A percentile compares a stretch with the other conserved stretches of the same genome.
Conservation (phyloP, 2,888 invertebrate species). For the Cheilosia vulpina region DNA sequence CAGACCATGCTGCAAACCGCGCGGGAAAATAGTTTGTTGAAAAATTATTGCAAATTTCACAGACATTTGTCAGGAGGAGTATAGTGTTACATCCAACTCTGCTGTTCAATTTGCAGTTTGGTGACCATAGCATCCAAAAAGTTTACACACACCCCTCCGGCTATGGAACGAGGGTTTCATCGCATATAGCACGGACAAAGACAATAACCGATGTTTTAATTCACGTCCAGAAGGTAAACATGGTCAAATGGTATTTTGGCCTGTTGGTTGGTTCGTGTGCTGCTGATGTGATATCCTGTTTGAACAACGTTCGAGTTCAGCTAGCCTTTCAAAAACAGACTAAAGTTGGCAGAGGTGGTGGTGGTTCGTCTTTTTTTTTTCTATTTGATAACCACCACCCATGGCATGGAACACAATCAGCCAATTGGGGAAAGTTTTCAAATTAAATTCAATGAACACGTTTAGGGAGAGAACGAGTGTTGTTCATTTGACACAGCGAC, state of each 20-base stretch:
- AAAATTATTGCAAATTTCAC: slow-evolving; percentile 62
- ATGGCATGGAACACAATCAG: slow-evolving; percentile 19
- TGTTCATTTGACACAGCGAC: slow-evolving; percentile 2
- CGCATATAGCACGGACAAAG: slow-evolving; percentile 20
- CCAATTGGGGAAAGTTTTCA: slow-evolving; percentile 49
- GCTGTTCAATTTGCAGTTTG: slow-evolving; percentile 47
- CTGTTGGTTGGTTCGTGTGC: neutral
- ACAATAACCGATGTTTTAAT: slow-evolving; percentile 71
- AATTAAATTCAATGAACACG: slow-evolving; percentile 65
- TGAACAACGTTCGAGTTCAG: slow-evolving; percentile 6
- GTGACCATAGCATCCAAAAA: slow-evolving; percentile 40
- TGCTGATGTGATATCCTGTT: slow-evolving; percentile 18
- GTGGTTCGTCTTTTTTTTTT: slow-evolving; percentile 30
- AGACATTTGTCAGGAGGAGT: slow-evolving; percentile 40
- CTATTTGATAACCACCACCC: slow-evolving; percentile 10
- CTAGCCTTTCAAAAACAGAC: slow-evolving; percentile 32
- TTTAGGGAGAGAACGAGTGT: slow-evolving; percentile 3
- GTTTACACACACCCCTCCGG: neutral
- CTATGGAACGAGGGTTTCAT: neutral
- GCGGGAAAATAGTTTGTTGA: slow-evolving; percentile 11
- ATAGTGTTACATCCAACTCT: slow-evolving; percentile 1
- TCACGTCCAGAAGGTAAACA: slow-evolving; percentile 64
- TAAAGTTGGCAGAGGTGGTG: slow-evolving; percentile 22
- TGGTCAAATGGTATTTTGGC: slow-evolving; percentile 38
- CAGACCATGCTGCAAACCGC: neutral